Evolutionary conservation across 2,888 invertebrate species (phyloP).

Genomic region (Euclidia mi): DNA sequence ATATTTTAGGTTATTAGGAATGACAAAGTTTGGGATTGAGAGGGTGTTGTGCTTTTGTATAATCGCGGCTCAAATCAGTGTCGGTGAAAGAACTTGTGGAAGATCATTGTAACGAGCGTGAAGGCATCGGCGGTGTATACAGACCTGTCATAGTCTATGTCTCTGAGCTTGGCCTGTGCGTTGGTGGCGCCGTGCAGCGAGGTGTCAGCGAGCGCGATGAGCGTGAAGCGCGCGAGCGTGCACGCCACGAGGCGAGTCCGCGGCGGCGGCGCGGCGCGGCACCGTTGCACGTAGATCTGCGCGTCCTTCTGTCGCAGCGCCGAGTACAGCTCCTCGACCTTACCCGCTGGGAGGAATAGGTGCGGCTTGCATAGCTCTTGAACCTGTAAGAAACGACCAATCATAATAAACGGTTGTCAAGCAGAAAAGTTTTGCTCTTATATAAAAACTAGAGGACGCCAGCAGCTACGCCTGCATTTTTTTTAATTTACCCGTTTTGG

Average conservation of each 20-base stretch:
- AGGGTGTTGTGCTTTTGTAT: too few species aligned
- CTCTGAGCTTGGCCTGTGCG: constrained; percentile 93
- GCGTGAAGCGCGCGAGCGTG: constrained; percentile 92
- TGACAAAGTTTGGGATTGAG: too few species aligned
- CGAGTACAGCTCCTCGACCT: constrained; percentile 96
- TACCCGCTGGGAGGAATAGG: constrained; percentile 95
- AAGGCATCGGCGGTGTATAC: too few species aligned
- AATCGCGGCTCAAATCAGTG: too few species aligned
- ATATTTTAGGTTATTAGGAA: too few species aligned
- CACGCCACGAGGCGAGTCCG: constrained; percentile 95
- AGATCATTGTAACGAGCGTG: too few species aligned
- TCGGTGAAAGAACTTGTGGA: too few species aligned
- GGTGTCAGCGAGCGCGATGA: constrained; percentile 95
- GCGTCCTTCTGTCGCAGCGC: constrained; percentile 97
- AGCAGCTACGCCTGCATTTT: too few species aligned
- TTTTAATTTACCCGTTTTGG: too few species aligned
- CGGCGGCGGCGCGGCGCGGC: constrained; percentile 91
- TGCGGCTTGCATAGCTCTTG: constrained; percentile 95
- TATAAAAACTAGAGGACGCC: too few species aligned
- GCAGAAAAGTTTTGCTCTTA: too few species aligned
- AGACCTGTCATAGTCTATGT: constrained; percentile 95
- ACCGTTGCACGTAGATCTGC: constrained; percentile 97
- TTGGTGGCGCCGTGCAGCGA: constrained; percentile 95
- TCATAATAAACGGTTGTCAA: not conserved
- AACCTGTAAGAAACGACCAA: constrained; percentile 61